These are phyloP conservation scores for Drosophila elegans DNA, from an alignment of 1,140 invertebrate species.

Conservation along the genomic window DNA sequence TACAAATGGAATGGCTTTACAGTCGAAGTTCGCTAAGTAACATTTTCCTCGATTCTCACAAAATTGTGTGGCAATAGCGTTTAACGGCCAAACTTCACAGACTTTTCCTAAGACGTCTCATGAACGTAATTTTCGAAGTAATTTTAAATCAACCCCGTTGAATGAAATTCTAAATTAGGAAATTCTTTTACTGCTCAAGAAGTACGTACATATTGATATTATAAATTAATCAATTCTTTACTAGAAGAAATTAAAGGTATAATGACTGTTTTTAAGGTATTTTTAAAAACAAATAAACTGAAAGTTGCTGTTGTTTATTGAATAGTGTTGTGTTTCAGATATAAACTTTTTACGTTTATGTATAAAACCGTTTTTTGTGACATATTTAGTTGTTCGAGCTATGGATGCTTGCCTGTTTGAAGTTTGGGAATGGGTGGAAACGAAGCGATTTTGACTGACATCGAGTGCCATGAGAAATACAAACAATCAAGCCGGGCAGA, in stretches of 20 bases:
- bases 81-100: constrained; percentile 8
- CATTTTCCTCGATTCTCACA: neutral
- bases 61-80: constrained; percentile 10
- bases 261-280: no score
- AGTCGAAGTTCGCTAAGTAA: neutral
- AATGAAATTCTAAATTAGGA: neutral
- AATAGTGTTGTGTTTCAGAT: no score
- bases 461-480: constrained; percentile 82
- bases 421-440: constrained; percentile 23
- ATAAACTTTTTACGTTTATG: no score
- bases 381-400: neutral
- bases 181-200: no score
- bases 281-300: no score
- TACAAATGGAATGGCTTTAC: neutral
- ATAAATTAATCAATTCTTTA: no score
- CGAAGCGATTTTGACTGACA: constrained; percentile 75
- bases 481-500: constrained; percentile 65
- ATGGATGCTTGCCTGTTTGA: constrained; percentile 6
- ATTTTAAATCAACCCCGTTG: neutral
- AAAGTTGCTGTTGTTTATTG: no score
- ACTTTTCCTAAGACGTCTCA: neutral
- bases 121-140: neutral
- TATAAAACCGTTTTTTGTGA: neutral
- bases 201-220: no score
- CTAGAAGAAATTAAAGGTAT: no score